Evolutionary conservation across 2,797 vertebrate species (phyloP), one percentile per base, ranked within the genome.

Genomic region (Tolypeutes matacus): DNA sequence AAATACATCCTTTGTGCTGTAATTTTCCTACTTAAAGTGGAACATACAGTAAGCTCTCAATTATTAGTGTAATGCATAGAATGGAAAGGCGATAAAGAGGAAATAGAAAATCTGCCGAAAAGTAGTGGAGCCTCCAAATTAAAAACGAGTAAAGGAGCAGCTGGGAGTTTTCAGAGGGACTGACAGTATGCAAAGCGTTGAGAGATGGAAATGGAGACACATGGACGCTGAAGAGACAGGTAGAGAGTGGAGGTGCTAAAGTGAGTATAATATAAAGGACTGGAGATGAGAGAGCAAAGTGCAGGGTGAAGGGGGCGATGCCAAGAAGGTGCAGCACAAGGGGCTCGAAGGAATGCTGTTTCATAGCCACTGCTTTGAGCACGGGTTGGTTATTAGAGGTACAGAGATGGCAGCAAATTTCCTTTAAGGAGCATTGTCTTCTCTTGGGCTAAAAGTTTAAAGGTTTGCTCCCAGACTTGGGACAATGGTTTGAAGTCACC

Each of bases 391-490:
- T 72, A 65, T 77, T 62, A 39, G n/a, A 46, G 7, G 31, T 46
- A 23, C 4, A 11, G 2, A 42, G 36, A 64, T 23, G 7, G 56
- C 7, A 51, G 53, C 18, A 65, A 29, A 25, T 14, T 49, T 67
- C 92, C 62, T 91, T 73, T 39, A 58, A 75, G 62, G 82, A 93
- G n/a, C 21, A 13, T n/a, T 76, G 31, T 7, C 56, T 75, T 65
- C 53, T 42, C 3, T 39, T 42, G 60, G 34, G 20, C 64, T 51
- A 21, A 42, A 89, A 65, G 36, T 2, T 10, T 34, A 9, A 15
- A 93, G 2, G 27, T 77, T 29, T 84, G 70, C 21, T 49, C 20
- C 25, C 78, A 88, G 51, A 42, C 53, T 65, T 73, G 84, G 42
- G 36, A 58, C 23, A 51, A 8, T 23, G 20, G 31, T 11, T 46